A percentile compares a stretch with the other conserved stretches of the same genome.
phyloP scores from a whole-genome alignment of 1,140 invertebrate genomes.

The Heliconius nattereri region DNA sequence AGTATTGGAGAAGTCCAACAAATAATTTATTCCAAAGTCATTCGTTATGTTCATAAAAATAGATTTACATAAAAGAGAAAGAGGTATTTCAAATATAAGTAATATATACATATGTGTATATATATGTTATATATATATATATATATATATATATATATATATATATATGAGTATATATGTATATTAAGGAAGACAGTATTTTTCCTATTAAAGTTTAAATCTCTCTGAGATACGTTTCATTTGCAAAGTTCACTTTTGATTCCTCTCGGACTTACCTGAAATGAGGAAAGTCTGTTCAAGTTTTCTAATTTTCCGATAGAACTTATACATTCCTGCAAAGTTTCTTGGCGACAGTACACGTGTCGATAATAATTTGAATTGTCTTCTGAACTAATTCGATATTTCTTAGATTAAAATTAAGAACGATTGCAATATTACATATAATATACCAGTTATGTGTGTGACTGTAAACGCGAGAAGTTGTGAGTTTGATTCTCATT shows the following conservation, averaged over 20 bases:
- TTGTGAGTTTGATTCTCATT: no score
- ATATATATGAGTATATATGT: no score
- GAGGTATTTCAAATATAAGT: no score
- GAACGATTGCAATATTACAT: slow-evolving; percentile 5
- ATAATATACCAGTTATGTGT: neutral
- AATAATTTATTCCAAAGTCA: no score
- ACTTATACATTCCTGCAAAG: slow-evolving; percentile 53
- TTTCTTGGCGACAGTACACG: slow-evolving; percentile 38
- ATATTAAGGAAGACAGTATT: slow-evolving; percentile 13
- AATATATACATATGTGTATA: no score
- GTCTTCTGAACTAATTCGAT: slow-evolving; percentile 27
- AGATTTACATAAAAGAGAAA: no score
- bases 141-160: no score
- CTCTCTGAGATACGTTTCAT: slow-evolving; percentile 40
- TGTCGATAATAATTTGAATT: slow-evolving; percentile 41
- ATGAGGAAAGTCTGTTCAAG: slow-evolving; percentile 44
- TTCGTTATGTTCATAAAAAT: no score
- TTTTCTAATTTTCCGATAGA: slow-evolving; percentile 60
- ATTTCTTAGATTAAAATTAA: slow-evolving; percentile 9
- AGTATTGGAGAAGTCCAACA: no score
- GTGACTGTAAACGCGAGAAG: no score
- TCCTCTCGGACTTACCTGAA: slow-evolving; percentile 45
- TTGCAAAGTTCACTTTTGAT: slow-evolving; percentile 51
- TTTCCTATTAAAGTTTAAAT: slow-evolving; percentile 48
- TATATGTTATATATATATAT: no score